Evolutionary conservation across 2,888 invertebrate genomes (phyloP).

Genomic region (Diploptera punctata): DNA sequence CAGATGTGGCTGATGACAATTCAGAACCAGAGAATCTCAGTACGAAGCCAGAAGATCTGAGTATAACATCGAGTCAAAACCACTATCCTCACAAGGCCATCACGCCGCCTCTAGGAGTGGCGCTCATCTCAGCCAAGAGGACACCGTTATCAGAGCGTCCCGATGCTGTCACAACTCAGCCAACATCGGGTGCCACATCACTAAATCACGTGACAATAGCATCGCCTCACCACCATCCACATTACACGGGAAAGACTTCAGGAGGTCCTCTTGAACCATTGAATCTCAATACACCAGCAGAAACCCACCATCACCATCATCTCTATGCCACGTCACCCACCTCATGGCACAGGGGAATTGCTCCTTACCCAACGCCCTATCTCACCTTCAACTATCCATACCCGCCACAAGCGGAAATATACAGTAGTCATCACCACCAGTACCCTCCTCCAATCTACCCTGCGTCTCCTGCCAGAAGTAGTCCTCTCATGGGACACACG

Average conservation of each 20-base stretch:
- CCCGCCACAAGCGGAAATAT: constrained; percentile 42
- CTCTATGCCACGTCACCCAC: constrained; percentile 47
- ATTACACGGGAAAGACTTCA: constrained; percentile 36
- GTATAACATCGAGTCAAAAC: constrained; percentile 57
- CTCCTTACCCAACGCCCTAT: constrained; percentile 60
- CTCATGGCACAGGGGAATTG: constrained; percentile 53
- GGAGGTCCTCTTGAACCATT: constrained; percentile 59
- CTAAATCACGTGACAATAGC: not conserved
- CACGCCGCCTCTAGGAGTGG: constrained; percentile 49
- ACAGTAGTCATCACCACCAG: constrained; percentile 40
- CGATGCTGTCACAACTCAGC: constrained; percentile 6
- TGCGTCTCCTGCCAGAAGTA: constrained; percentile 38
- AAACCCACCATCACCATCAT: constrained; percentile 41
- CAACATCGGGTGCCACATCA: not conserved
- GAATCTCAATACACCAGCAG: constrained; percentile 58
- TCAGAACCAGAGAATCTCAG: constrained; percentile 87
- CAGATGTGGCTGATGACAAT: constrained; percentile 65
- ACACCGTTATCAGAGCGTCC: constrained; percentile 21
- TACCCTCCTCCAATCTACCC: constrained; percentile 40
- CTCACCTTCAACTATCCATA: constrained; percentile 53
- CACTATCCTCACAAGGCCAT: constrained; percentile 48
- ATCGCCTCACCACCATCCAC: constrained; percentile 27
- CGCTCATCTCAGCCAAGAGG: constrained; percentile 45
- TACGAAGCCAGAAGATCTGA: constrained; percentile 84
- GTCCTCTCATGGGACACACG: constrained; percentile 12